Conservation (phyloP, 2,888 invertebrate genomes). For the Philaethria dido region DNA sequence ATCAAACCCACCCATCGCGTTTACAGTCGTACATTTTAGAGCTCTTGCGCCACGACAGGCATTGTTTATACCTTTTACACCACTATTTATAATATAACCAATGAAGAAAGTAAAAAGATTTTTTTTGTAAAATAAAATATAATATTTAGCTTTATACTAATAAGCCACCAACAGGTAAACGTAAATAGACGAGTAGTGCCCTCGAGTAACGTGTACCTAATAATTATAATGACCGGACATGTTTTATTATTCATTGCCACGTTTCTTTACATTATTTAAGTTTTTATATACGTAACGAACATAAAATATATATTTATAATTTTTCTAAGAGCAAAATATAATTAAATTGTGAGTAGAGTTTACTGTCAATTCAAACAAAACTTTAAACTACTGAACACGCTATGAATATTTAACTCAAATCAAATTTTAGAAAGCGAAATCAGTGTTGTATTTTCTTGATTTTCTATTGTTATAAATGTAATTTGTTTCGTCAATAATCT, state of each 20-base stretch:
- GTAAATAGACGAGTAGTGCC: neutral
- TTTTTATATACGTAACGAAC: neutral
- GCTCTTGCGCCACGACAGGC: too few species aligned
- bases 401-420: conserved; percentile 35
- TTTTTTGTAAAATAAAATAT: neutral
- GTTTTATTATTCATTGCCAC: conserved; percentile 8
- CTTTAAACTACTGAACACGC: conserved; percentile 24
- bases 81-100: too few species aligned
- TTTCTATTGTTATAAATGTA: neutral
- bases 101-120: too few species aligned
- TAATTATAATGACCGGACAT: neutral
- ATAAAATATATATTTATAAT: neutral
- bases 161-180: neutral
- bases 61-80: too few species aligned
- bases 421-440: conserved; percentile 14
- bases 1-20: too few species aligned
- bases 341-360: conserved; percentile 1
- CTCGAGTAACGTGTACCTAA: neutral
- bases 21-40: too few species aligned
- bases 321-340: neutral
- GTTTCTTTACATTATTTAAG: neutral
- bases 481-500: neutral
- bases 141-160: neutral
- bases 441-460: conserved; percentile 5
- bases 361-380: conserved; percentile 18